phyloP scores from a whole-genome alignment of 1,140 invertebrate species.

The Galleria mellonella region DNA sequence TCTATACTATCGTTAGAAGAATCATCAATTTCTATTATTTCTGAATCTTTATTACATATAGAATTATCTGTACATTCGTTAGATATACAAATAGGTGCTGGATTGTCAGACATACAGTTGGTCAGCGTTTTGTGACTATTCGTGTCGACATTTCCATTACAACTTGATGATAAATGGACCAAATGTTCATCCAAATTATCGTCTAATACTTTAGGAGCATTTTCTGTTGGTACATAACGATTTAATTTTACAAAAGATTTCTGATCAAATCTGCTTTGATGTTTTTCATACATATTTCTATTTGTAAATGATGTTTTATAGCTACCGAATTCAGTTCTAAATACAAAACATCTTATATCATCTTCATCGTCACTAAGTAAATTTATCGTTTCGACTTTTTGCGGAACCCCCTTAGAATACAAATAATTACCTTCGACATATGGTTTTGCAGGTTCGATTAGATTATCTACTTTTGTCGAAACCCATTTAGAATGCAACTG shows the following conservation, averaged over 20 bases:
- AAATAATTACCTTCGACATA: conserved; percentile 13
- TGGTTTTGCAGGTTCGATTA: conserved; percentile 9
- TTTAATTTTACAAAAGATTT: conserved; percentile 6
- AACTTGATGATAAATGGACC: no score
- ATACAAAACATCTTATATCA: conserved; percentile 13
- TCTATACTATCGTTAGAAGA: conserved; percentile 15
- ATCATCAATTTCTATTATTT: conserved; percentile 14
- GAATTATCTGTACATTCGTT: no score
- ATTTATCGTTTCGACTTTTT: conserved; percentile 37
- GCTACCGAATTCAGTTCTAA: conserved; percentile 44
- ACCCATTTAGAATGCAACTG: background rate
- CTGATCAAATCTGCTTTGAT: conserved; percentile 38
- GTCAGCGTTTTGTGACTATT: no score
- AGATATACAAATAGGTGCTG: no score
- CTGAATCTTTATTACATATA: background rate
- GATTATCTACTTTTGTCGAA: conserved; percentile 1
- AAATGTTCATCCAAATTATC: no score
- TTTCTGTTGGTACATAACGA: no score
- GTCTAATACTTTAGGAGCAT: no score
- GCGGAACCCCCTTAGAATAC: background rate
- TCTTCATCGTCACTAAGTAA: conserved; percentile 60
- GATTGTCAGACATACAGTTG: no score
- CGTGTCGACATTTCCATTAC: no score
- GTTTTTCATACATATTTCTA: conserved; percentile 22
- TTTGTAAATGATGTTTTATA: conserved; percentile 22